Evolutionary conservation across 2,888 invertebrate species (phyloP).

Genomic region (Nomada ruficornis): DNA sequence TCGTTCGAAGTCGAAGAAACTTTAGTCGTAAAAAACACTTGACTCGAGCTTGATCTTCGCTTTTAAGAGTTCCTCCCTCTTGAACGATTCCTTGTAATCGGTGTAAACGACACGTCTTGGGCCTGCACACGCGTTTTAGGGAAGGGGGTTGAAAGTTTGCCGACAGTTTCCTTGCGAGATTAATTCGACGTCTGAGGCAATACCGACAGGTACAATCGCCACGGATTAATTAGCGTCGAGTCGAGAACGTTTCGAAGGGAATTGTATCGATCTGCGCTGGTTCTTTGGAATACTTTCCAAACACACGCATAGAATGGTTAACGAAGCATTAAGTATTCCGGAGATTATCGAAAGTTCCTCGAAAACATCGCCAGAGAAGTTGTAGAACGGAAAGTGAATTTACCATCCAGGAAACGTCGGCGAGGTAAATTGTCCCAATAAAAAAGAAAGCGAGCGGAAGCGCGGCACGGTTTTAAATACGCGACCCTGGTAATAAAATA

Average conservation of each 20-base stretch:
- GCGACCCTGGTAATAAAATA: neutral
- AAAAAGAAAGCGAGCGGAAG: neutral
- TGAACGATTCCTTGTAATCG: slow-evolving; percentile 18
- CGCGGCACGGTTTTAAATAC: neutral
- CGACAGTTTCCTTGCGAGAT: slow-evolving; percentile 69
- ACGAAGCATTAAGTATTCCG: too few relatives aligned
- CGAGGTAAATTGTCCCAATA: slow-evolving; percentile 13
- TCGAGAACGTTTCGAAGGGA: slow-evolving; percentile 53
- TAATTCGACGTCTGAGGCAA: slow-evolving; percentile 80
- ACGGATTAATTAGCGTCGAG: slow-evolving; percentile 80
- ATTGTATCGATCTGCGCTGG: slow-evolving; percentile 22
- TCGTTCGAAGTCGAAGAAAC: slow-evolving; percentile 56
- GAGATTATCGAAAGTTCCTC: neutral
- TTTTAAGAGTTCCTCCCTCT: slow-evolving; percentile 44
- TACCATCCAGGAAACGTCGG: neutral
- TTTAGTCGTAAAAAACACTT: slow-evolving; percentile 61
- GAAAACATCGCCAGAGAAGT: neutral
- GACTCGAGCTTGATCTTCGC: slow-evolving; percentile 34
- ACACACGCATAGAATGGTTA: too few relatives aligned
- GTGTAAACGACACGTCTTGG: slow-evolving; percentile 13
- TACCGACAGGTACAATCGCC: slow-evolving; percentile 77
- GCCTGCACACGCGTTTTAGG: neutral
- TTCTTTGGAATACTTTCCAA: too few relatives aligned
- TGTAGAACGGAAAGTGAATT: neutral
- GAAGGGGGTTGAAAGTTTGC: slow-evolving; percentile 48